Evolutionary conservation across 2,797 vertebrate genomes (phyloP), one percentile per base, ranked within the genome.

Genomic region (Eurystomus glaucurus): DNA sequence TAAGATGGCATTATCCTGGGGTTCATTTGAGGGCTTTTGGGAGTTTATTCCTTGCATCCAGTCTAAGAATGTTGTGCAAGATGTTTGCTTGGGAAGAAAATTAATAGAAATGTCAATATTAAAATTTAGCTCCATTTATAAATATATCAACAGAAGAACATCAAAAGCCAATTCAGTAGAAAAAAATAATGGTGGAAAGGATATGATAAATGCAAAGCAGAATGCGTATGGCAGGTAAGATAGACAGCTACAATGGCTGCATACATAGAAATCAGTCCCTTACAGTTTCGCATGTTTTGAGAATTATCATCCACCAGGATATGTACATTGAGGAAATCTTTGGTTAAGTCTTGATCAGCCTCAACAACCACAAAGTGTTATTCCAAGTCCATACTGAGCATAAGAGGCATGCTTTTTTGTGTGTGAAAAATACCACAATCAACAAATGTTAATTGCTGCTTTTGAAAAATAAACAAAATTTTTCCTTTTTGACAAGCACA

Each of bases 1-100:
- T 43, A 75, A 74, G 29, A 5, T 0, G 0, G 21, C 1, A 2
- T 43, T 26, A 74, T 37, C 5, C 29, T 0, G 0, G 16, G 12
- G 11, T 54, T 66, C 6, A 15, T 78, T 14, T 65, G 65, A 46
- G 29, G 89, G 9, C 16, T 57, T 55, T 60, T 14, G 21, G 11
- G 60, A 70, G 3, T 60, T 72, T 64, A 22, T 60, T 17, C 12
- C 25, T 57, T 77, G 29, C 58, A 93, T 69, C 6, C 31, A 84
- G 54, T 15, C 23, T 62, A 50, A 65, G 57, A 58, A 66, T 16
- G n/a, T 11, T 81, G 28, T 60, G 45, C 21, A 80, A 85, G n/a
- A 61, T 25, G 8, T 6, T 64, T 71, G 17, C 11, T 68, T 84
- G 48, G n/a, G 62, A 83, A 85, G 21, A 80, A 66, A 92, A 70